A percentile compares a stretch with the other conserved stretches of the same genome.
These are phyloP conservation scores for Gisinianus flammeolus DNA, from an alignment of 2,888 invertebrate species.

Conservation along the genomic window DNA sequence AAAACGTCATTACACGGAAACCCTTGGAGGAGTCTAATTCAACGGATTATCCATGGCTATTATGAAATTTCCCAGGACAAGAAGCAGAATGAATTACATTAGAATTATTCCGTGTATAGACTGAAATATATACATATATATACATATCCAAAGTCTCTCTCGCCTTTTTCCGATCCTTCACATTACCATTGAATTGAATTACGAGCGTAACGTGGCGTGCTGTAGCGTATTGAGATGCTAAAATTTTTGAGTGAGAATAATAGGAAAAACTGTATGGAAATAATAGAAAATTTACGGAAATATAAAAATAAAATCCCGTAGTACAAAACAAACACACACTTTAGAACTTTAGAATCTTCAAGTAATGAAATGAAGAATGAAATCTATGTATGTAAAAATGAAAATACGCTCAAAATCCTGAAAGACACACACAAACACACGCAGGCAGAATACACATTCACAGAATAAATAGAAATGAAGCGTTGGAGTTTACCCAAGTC, in stretches of 20 bases:
- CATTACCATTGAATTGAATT: not conserved
- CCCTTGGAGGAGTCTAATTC: too few relatives aligned
- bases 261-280: not conserved
- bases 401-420: not conserved
- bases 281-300: not conserved
- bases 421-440: not conserved
- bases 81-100: too few relatives aligned
- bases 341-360: not conserved
- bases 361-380: not conserved
- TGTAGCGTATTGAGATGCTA: not conserved
- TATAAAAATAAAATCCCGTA: not conserved
- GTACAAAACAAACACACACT: not conserved
- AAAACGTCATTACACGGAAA: too few relatives aligned
- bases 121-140: too few relatives aligned
- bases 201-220: not conserved
- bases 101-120: too few relatives aligned
- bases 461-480: constrained; percentile 5
- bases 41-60: constrained; percentile 2
- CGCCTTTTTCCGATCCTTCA: not conserved
- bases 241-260: too few relatives aligned
- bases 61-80: constrained; percentile 6
- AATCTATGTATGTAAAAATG: not conserved
- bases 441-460: not conserved
- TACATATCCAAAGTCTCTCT: too few relatives aligned
- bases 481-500: constrained; percentile 11